phyloP scores from a whole-genome alignment of 2,113 vertebrate species.

The Sapajus apella region DNA sequence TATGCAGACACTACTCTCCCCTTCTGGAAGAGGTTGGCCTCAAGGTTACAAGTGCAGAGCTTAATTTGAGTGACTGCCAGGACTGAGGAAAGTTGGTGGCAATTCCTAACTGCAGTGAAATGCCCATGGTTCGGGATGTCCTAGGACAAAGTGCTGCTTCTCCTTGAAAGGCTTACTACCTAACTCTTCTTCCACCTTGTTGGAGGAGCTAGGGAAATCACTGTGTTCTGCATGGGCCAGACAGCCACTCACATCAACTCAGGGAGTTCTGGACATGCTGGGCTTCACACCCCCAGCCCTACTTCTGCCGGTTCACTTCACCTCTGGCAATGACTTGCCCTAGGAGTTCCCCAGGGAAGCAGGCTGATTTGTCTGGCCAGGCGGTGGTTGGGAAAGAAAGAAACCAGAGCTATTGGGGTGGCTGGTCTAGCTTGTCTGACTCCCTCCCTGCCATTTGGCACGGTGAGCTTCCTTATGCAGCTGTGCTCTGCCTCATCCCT shows the following conservation, averaged over 20 bases:
- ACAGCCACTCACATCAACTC: background rate
- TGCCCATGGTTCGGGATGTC: background rate
- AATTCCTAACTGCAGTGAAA: constrained; percentile 8
- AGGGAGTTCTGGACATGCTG: background rate
- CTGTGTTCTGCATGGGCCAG: background rate
- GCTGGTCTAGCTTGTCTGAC: background rate
- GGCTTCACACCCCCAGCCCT: background rate
- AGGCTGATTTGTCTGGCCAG: constrained; percentile 33
- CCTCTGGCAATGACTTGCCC: constrained; percentile 7
- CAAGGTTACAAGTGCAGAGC: background rate
- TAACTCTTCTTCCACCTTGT: background rate
- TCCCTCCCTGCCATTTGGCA: background rate
- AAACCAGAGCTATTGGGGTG: constrained; percentile 9
- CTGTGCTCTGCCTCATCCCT: background rate
- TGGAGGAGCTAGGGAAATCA: background rate
- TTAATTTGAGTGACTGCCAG: constrained; percentile 1
- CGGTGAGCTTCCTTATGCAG: background rate
- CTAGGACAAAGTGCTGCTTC: background rate
- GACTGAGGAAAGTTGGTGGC: background rate
- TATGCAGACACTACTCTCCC: constrained; percentile 2
- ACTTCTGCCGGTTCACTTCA: background rate
- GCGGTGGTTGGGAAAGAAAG: constrained; percentile 40
- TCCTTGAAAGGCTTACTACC: constrained; percentile 8
- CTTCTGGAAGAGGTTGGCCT: constrained; percentile 42
- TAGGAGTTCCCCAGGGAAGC: background rate